Base-by-base conservation (phyloP, 2,888 invertebrate species). In the Mimachlamys varia region DNA sequence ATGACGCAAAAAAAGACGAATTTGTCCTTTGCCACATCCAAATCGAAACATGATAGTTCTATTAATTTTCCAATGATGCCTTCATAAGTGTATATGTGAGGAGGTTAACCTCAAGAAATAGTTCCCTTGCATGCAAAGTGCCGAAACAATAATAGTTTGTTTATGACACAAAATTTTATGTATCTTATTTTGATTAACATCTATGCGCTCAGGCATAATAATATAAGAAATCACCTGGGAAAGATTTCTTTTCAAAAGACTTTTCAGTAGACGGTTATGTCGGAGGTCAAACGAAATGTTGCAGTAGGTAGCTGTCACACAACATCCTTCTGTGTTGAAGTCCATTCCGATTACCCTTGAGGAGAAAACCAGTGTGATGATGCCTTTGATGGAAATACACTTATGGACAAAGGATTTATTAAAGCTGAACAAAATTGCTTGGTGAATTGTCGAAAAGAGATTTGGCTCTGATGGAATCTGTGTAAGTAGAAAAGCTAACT, bases 141-240 rank as follows among this genome's bases (percentile, higher is more conserved):
- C 2, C 13, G 33, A 76, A 12, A 33, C 33, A 76, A 12, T 76
- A 76, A 13, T 76, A 27, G 19, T 22, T 76, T 27, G 76, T 76
- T 76, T 76, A 76, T 76, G 76, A 33, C 76, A 76, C 76, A 76
- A 33, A 33, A 7, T 76, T 76, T 76, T 33, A 76, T 76, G 76
- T 33, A 10, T 33, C 76, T 17, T 76, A 2, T 33, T 76, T 76
- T 76, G 76, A 76, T 27, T 33, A 33, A 76, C 76, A 1, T 4
- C 33, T 1, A 33, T 33, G 5, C 76, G 33, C 76, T 76, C 76
- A 27, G 76, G 76, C 27, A 33, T 76, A 76, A 33, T 76, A 76
- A 76, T 27, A 22, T 13, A 3, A 33, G 76, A 76, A 76, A 76
- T 33, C 76, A 76, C 76, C 27, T 10, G 76, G 76, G 76, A 12